These are phyloP conservation scores for Gymnosoma rotundatum DNA, from an alignment of 2,888 invertebrate species.

Conservation along the genomic window DNA sequence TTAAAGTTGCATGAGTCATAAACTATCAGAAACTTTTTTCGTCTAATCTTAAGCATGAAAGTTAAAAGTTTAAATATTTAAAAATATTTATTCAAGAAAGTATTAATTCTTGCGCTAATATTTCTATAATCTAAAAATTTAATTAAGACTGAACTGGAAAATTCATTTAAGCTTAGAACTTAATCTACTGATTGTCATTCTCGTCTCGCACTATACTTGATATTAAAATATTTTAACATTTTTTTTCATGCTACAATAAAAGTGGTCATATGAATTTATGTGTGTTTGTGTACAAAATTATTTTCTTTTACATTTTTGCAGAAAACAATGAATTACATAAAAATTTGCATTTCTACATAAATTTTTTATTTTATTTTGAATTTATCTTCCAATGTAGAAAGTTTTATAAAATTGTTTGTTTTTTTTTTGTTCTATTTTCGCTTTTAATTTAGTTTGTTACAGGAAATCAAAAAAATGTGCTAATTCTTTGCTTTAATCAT, in stretches of 20 bases:
- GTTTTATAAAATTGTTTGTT: constrained; percentile 41
- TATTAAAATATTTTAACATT: constrained; percentile 27
- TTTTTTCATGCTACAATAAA: not conserved
- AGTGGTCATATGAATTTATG: constrained; percentile 52
- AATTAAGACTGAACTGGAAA: not conserved
- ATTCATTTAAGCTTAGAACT: not conserved
- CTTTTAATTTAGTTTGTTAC: constrained; percentile 49
- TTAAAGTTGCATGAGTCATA: no score
- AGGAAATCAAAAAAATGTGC: constrained; percentile 67
- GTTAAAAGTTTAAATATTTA: no score
- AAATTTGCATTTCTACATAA: constrained; percentile 67
- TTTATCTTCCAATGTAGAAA: constrained; percentile 3
- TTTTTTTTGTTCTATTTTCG: not conserved
- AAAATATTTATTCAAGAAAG: no score
- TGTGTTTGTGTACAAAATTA: constrained; percentile 46
- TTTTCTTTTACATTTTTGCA: constrained; percentile 11
- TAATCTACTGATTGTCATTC: constrained; percentile 33
- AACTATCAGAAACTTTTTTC: no score
- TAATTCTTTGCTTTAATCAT: constrained; percentile 65
- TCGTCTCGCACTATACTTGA: constrained; percentile 7
- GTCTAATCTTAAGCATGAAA: no score
- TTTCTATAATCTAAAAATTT: not conserved
- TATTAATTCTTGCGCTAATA: no score
- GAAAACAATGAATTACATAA: constrained; percentile 68
- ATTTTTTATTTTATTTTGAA: constrained; percentile 31